A percentile compares a stretch with the other conserved stretches of the same genome.
These are phyloP conservation scores for Heliornis fulica DNA, from an alignment of 2,113 vertebrate genomes.

Conservation along the genomic window DNA sequence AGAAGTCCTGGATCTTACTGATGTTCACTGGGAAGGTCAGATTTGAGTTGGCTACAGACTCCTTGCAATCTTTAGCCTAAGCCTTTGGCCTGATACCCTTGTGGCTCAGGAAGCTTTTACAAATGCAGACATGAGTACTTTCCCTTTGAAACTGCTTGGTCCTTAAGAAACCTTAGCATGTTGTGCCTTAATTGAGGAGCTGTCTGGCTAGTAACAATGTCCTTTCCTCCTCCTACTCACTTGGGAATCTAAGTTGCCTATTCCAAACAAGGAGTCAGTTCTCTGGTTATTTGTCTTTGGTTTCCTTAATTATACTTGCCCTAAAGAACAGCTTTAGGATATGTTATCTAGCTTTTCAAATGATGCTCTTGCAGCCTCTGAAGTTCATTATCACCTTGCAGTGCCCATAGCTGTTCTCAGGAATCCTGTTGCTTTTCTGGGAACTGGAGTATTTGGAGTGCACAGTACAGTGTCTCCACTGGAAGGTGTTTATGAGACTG, in stretches of 20 bases:
- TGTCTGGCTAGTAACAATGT: background rate
- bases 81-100: background rate
- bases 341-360: background rate
- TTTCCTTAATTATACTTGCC: background rate
- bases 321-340: background rate
- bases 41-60: background rate
- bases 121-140: background rate
- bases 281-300: background rate
- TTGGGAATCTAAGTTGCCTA: background rate
- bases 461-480: background rate
- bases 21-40: background rate
- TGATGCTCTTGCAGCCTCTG: background rate
- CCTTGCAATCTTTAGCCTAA: background rate
- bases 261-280: background rate
- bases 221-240: background rate
- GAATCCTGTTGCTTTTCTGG: background rate
- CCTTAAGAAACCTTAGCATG: background rate
- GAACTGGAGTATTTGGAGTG: background rate
- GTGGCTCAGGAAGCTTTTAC: background rate
- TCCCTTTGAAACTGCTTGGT: background rate
- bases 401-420: background rate
- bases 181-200: background rate
- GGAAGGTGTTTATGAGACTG: background rate
- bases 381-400: background rate
- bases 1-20: background rate